These are phyloP conservation scores for Neopelma chrysocephalum DNA, from an alignment of 2,797 vertebrate genomes.

Conservation along the genomic window DNA sequence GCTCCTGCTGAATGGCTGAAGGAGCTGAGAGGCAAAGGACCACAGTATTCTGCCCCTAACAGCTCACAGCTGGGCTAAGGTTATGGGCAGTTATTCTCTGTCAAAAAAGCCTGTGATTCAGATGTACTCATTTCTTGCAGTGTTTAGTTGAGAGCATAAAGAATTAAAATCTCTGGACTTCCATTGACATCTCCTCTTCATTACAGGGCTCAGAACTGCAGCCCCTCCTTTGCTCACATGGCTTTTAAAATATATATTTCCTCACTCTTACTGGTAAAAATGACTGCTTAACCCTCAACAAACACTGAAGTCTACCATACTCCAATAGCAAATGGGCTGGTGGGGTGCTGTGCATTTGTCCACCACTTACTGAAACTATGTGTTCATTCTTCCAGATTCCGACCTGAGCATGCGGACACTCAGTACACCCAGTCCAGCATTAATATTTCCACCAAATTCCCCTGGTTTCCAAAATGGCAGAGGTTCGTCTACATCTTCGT, in stretches of 20 bases:
- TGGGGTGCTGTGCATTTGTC: not conserved
- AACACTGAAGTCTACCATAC: fast-evolving
- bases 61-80: not conserved
- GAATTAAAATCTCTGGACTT: not conserved
- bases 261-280: not conserved
- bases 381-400: constrained; percentile 82
- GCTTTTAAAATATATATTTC: not conserved
- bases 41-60: not conserved
- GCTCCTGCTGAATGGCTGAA: not conserved
- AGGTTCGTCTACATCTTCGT: constrained; percentile 87
- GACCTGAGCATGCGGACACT: constrained; percentile 93
- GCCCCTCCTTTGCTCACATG: not conserved
- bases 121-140: not conserved
- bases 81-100: not conserved
- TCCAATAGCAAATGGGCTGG: not conserved
- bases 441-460: constrained; percentile 86
- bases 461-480: constrained; percentile 88
- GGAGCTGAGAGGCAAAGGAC: not conserved
- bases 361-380: not conserved
- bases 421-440: constrained; percentile 93
- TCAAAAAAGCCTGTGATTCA: not conserved
- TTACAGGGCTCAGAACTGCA: not conserved
- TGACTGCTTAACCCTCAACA: not conserved
- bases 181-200: not conserved
- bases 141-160: not conserved